Percentiles rank a stretch among this genome's conserved stretches.
These are phyloP conservation scores for Sus cebifrons DNA, from an alignment of 2,797 vertebrate species.

Conservation along the genomic window DNA sequence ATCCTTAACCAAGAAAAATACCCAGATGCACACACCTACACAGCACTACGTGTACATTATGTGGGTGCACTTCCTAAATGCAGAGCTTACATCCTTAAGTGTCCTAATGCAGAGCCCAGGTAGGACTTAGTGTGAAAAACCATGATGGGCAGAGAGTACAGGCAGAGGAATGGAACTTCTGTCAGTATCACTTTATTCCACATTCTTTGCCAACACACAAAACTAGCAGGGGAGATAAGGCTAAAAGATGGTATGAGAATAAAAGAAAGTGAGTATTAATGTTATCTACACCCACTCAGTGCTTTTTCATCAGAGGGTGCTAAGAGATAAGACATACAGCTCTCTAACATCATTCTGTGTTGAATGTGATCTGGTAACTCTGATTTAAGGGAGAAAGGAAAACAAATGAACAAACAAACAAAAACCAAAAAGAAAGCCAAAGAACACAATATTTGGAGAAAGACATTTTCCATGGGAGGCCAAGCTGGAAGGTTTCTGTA, in stretches of 20 bases:
- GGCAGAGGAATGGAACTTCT: not conserved
- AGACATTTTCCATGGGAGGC: not conserved
- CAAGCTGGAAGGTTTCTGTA: not conserved
- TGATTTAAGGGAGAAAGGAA: not conserved
- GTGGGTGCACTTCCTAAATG: not conserved
- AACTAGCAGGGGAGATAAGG: not conserved
- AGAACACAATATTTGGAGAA: not conserved
- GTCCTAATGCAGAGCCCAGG: not conserved
- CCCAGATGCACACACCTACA: not conserved
- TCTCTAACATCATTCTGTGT: not conserved
- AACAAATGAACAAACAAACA: not conserved
- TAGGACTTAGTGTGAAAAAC: not conserved
- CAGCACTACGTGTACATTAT: not conserved
- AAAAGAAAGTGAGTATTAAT: not conserved
- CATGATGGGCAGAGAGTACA: rapidly evolving
- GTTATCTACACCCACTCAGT: not conserved
- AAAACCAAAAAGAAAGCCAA: not conserved
- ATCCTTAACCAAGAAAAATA: not conserved
- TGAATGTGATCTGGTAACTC: not conserved
- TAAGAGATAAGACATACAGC: not conserved
- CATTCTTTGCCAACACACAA: not conserved
- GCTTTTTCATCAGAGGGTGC: not conserved
- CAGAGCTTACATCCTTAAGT: not conserved
- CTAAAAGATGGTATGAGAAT: not conserved
- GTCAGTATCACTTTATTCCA: not conserved